phyloP scores from a whole-genome alignment of 2,113 vertebrate genomes.

The Archilochus colubris region DNA sequence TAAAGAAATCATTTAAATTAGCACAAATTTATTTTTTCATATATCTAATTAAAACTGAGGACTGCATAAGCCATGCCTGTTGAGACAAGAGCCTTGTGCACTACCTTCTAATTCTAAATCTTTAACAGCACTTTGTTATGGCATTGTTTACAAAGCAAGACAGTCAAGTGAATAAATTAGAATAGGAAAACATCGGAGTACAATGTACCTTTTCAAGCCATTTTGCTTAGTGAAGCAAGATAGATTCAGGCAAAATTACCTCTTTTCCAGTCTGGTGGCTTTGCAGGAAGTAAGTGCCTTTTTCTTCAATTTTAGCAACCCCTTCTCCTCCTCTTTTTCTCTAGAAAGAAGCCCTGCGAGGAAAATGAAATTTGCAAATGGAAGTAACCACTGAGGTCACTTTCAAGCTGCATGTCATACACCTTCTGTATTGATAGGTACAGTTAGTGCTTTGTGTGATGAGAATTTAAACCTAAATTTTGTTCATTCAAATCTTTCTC shows the following conservation, averaged over 20 bases:
- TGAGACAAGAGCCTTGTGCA: neutral
- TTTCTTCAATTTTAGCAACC: neutral
- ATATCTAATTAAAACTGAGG: neutral
- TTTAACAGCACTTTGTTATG: neutral
- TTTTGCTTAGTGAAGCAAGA: conserved; percentile 14
- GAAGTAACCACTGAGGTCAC: neutral
- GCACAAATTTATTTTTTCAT: neutral
- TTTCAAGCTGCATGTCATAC: neutral
- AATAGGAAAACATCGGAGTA: neutral
- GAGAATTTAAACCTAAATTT: neutral
- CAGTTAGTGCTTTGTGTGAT: neutral
- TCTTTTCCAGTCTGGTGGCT: conserved; percentile 47
- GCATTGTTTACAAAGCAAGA: conserved; percentile 49
- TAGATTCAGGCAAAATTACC: conserved; percentile 34
- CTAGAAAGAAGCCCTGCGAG: neutral
- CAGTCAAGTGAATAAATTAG: conserved; percentile 52
- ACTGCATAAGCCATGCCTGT: neutral
- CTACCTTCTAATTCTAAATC: conserved; percentile 17
- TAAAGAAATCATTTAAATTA: conserved; percentile 11
- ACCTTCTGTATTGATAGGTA: neutral
- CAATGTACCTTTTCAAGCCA: conserved; percentile 7
- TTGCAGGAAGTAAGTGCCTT: conserved; percentile 1
- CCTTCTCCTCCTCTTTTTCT: neutral
- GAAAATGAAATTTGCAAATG: neutral
- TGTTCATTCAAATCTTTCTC: neutral